Base-by-base conservation (phyloP, 2,113 vertebrate genomes). In the Cnemophilus loriae region DNA sequence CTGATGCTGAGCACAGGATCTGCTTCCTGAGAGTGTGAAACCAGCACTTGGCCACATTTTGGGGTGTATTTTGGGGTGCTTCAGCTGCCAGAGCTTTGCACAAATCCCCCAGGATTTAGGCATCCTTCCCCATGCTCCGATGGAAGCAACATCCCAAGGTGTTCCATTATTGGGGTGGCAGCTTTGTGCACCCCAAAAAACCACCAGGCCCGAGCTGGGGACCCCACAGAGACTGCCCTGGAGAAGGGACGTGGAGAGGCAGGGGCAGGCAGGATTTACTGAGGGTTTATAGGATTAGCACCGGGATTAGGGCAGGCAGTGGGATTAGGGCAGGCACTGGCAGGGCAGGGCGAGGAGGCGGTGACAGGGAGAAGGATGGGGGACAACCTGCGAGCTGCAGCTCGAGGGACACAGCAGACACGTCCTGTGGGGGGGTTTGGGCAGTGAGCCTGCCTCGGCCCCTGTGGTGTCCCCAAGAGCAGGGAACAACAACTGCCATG, bases 281-380 rank as follows among this genome's bases (percentile, higher is more conserved):
- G 10, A 63, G 75, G 93, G 49, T 96, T 97, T 95, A 97, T 93
- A 60, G 90, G 95, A 97, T 97, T 96, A 97, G 75, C 49, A 28
- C 4, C 0, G 1, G 55, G 78, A 83, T 92, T 80, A 76, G 83
- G 92, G 84, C 59, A 85, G 74, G 92, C 70, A 52, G 41, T 0
- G 7, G 84, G 91, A 94, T 96, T 95, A 97, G 1, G 6, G 46
- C 39, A 73, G 55, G 47, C 47, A 73, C 52, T 0, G 17, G 37
- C 12, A 13, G 42, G 88, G 60, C 71, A 78, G 73, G 47, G 76
- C 0, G 0, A 81, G 89, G 83, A 86, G 69, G 55, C 52, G 63
- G 46, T 46, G 37, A 10, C 59, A 10, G 70, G 53, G 47, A 79
- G 28, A 78, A 53, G 42, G n/a, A 57, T 11, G 15, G 18, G 81